Conservation (phyloP, 2,888 invertebrate genomes). For the Himalopsyche japonica region DNA sequence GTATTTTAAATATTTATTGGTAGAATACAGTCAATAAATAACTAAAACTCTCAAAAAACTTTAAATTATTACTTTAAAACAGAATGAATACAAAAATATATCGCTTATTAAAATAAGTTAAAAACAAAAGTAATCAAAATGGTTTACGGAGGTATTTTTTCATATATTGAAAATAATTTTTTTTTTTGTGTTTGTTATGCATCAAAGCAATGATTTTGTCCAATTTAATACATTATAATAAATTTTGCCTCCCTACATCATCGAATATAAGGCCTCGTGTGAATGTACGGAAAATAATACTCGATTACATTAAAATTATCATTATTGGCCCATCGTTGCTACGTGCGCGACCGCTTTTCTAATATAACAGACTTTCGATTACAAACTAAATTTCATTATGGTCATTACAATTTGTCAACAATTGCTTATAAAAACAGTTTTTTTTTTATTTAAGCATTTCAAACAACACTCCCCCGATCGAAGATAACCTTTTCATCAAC, state of each 20-base stretch:
- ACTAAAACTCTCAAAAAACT: not conserved
- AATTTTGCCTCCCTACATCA: not conserved
- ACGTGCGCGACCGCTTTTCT: conserved; percentile 39
- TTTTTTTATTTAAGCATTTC: not conserved
- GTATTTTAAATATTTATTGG: not conserved
- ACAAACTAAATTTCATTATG: conserved; percentile 23
- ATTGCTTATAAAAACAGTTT: conserved; percentile 1
- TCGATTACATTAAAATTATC: conserved; percentile 35
- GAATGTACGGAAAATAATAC: conserved; percentile 40
- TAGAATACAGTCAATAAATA: not conserved
- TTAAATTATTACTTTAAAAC: not conserved
- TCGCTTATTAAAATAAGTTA: not conserved
- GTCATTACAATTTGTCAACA: conserved; percentile 15
- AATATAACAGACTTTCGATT: conserved; percentile 32
- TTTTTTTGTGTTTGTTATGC: not conserved
- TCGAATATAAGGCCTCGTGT: conserved; percentile 30
- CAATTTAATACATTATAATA: not conserved
- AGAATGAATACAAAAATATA: not conserved
- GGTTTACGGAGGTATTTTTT: not conserved
- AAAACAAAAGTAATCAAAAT: not conserved
- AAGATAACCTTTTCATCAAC: conserved; percentile 12
- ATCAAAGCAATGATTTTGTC: not conserved
- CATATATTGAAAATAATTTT: not conserved
- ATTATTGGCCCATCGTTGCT: conserved; percentile 41
- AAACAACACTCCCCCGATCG: not conserved